Percentiles rank a stretch among this genome's conserved stretches.
phyloP scores from a whole-genome alignment of 2,888 invertebrate genomes.

The Trissoscelio sp. region DNA sequence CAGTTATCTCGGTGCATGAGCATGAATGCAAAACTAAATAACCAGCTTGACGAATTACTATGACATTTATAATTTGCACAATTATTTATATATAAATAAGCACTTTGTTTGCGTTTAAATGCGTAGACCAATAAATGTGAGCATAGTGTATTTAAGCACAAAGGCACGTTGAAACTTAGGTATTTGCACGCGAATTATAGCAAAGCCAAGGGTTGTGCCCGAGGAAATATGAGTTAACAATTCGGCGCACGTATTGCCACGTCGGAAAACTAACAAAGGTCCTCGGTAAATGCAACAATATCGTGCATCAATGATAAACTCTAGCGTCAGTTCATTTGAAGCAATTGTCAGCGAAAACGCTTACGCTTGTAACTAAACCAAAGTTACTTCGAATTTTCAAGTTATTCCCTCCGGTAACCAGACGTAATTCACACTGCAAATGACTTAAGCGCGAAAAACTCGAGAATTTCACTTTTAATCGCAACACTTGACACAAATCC shows the following conservation, averaged over 20 bases:
- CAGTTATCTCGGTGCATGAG: neutral
- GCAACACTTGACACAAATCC: too few relatives aligned
- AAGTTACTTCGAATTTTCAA: constrained; percentile 48
- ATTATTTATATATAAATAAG: neutral
- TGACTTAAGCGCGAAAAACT: neutral
- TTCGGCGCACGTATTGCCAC: constrained; percentile 60
- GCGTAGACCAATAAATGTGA: constrained; percentile 41
- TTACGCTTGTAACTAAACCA: constrained; percentile 50
- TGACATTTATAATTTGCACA: too few relatives aligned
- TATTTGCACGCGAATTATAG: constrained; percentile 49
- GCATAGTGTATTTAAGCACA: constrained; percentile 19
- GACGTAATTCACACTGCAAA: constrained; percentile 42
- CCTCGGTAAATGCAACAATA: constrained; percentile 57
- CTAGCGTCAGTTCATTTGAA: constrained; percentile 55
- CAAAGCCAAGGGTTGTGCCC: constrained; percentile 38
- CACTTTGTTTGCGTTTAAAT: constrained; percentile 9
- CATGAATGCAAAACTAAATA: neutral
- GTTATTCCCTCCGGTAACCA: constrained; percentile 7
- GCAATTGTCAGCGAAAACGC: constrained; percentile 60
- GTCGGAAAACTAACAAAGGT: constrained; percentile 65
- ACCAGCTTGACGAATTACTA: neutral
- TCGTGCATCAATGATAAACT: constrained; percentile 64
- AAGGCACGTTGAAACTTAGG: constrained; percentile 42
- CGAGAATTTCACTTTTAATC: neutral
- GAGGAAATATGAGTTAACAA: constrained; percentile 55